Conservation (phyloP, 2,888 invertebrate genomes). For the Cylloceria caligata region DNA sequence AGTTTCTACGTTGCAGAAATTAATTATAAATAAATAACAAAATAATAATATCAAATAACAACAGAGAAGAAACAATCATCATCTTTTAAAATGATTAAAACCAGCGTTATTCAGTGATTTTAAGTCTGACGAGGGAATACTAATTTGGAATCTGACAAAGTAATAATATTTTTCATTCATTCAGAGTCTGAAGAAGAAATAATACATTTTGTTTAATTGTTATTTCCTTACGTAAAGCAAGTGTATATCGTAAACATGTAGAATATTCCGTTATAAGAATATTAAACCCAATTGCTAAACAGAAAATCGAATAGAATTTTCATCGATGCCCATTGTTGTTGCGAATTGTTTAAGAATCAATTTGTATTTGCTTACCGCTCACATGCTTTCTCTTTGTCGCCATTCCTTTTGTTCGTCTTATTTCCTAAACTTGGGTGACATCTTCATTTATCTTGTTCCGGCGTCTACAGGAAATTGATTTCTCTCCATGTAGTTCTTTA, state of each 20-base stretch:
- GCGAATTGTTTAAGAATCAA: background rate
- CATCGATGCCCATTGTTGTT: background rate
- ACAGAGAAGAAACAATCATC: no score
- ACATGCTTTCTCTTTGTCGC: slow-evolving; percentile 17
- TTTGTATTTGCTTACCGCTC: slow-evolving; percentile 4
- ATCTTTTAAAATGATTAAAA: no score
- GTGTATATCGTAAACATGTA: no score
- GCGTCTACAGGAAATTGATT: background rate
- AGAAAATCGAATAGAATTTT: background rate
- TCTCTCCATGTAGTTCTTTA: background rate
- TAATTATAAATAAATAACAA: background rate
- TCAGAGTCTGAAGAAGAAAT: no score
- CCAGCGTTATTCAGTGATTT: no score
- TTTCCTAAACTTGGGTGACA: slow-evolving; percentile 10
- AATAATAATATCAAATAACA: background rate
- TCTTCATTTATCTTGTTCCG: background rate
- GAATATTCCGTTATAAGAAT: no score
- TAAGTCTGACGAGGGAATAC: no score
- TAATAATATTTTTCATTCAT: no score
- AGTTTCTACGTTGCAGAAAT: background rate
- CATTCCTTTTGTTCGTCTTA: background rate
- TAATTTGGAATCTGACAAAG: no score
- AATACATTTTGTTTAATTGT: no score
- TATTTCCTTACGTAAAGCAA: no score
- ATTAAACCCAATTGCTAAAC: background rate